Base-by-base conservation (phyloP, 2,797 vertebrate genomes). In the Zalophus californianus region DNA sequence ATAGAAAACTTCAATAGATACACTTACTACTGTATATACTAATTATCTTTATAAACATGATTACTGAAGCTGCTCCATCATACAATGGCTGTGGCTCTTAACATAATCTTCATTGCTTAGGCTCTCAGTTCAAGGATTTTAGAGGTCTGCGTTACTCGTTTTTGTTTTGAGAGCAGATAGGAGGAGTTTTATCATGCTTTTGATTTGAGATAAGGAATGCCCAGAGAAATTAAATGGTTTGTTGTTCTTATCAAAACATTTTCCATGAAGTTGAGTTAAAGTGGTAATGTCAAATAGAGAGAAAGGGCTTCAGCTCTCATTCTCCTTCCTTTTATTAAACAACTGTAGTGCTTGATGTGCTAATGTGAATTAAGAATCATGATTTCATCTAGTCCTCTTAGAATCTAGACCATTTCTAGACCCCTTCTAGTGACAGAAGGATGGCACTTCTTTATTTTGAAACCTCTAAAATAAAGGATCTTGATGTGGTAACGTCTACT, bases 401-500 rank as follows among this genome's bases (percentile, higher is more conserved):
- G 60, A 86, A 50, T 73, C 62, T 56, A 38, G 9, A 52, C 3
- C 60, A 14, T 75, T 66, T 44, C 73, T 91, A 77, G 73, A 8
- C 92, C 44, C 68, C 32, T 91, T 97, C 38, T 78, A 35, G 11
- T 83, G 54, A 75, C 72, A 29, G 27, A 66, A 62, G 73, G 38
- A 58, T 21, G 64, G 7, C 8, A 64, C 32, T 48, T 91, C 7
- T 60, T 25, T 79, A 52, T 88, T 97, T 68, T 83, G 86, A 95
- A 97, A 90, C 4, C 29, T 77, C 70, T 85, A 50, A 78, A 94
- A 77, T 75, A 94, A 44, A 72, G 25, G 60, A 87, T 82, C 62
- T 92, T 78, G 32, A 78, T 88, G 44, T 56, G 27, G 3, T 88
- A 60, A 52, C 0, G 1, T 92, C 54, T 88, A 52, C 15, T 27